Evolutionary conservation across 2,113 vertebrate genomes (phyloP), one percentile per base, ranked within the genome.

Genomic region (Festucalex cinctus): DNA sequence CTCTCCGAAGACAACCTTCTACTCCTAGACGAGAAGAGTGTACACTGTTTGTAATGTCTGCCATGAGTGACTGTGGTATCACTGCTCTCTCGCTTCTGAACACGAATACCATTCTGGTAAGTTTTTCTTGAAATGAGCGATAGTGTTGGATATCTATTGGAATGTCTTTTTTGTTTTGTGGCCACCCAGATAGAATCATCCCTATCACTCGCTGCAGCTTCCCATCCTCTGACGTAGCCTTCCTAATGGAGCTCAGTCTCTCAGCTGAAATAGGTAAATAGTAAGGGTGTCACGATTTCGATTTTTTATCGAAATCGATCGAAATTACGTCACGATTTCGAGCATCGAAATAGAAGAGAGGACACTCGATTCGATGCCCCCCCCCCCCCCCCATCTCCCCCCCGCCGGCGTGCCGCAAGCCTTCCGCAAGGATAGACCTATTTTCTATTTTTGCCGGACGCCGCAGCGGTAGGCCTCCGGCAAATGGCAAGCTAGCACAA

Each of bases 1-100:
- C 65, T 5, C 65, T 20, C 24, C 69, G 17, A 1, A 82, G 44
- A 37, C 46, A 76, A 53, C 63, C 70, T 51, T 78, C 76, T 9
- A 64, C 26, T 3, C 56, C 63, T 39, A 43, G 49, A 10, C 73
- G 70, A 59, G 74, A 54, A 14, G 43, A 76, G 56, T 76, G 68
- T 5, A 69, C 24, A 1, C 22, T n/a, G n/a, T 28, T 20, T 2
- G 28, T 63, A 62, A 59, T 51, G 5, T 43, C 37, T 3, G 1
- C 6, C 10, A n/a, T 1, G 1, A 43, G 37, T 24, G 59, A 1
- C 14, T 70, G 37, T 1, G 49, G 48, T 7, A 69, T 69, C 9
- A 69, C 32, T 2, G n/a, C 67, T 19, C 35, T 22, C 9, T 69
- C 67, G 20, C n/a, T 22, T 14, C 20, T 41, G 3, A 61, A 62